Evolutionary conservation across 35 echinoderm and acorn worm species (phyloP).

Genomic region (Lytechinus variegatus): DNA sequence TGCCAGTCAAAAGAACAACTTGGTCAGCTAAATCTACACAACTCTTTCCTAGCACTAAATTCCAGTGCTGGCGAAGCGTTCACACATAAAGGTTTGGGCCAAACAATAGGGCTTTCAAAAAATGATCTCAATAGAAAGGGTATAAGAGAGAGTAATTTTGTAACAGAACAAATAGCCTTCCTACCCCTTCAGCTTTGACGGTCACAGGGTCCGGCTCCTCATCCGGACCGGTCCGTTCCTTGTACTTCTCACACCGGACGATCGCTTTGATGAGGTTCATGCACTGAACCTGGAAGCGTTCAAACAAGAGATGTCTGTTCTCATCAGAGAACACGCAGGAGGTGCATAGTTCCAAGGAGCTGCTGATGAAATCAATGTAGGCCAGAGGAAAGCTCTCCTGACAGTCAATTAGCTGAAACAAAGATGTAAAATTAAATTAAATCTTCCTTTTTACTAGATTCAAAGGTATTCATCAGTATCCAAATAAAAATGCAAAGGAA

Average conservation of each 20-base stretch:
- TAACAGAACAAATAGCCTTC: neutral
- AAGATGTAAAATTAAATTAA: neutral
- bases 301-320: conserved; percentile 70
- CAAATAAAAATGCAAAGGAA: no score
- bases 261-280: conserved; percentile 96
- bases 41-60: no score
- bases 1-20: no score
- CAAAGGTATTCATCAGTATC: neutral
- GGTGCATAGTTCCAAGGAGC: conserved; percentile 74
- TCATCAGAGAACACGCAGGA: conserved; percentile 86
- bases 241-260: conserved; percentile 83
- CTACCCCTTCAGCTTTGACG: conserved; percentile 80
- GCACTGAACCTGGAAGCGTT: conserved; percentile 83
- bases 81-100: no score
- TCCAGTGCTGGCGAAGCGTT: no score
- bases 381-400: conserved; percentile 87
- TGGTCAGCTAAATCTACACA: no score
- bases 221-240: conserved; percentile 49
- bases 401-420: conserved; percentile 69
- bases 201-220: conserved; percentile 65
- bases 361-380: conserved; percentile 83
- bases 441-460: no score
- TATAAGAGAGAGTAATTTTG: no score
- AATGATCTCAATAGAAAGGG: no score
- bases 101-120: no score